Evolutionary conservation across 2,888 invertebrate genomes (phyloP).

Genomic region (Exephanes ischioxanthus): DNA sequence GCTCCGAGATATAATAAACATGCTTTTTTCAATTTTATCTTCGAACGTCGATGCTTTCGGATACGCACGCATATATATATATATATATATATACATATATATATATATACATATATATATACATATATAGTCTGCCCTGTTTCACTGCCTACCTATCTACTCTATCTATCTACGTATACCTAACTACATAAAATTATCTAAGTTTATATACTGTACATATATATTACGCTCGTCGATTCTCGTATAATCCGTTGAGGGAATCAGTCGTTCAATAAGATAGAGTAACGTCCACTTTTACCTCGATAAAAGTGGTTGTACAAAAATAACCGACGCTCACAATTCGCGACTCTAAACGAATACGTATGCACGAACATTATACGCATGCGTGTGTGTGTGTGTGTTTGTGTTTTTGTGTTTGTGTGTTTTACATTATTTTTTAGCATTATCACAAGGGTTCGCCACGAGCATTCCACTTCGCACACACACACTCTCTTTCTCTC

Average conservation of each 20-base stretch:
- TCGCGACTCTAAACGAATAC: slow-evolving; percentile 41
- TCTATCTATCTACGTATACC: slow-evolving; percentile 20
- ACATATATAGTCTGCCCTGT: slow-evolving; percentile 19
- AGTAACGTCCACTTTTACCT: slow-evolving; percentile 73
- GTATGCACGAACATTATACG: slow-evolving; percentile 55
- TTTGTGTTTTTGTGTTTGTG: slow-evolving; percentile 50
- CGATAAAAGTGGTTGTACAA: slow-evolving; percentile 76
- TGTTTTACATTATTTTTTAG: slow-evolving; percentile 53
- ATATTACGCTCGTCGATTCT: slow-evolving; percentile 63
- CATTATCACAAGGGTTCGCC: slow-evolving; percentile 56
- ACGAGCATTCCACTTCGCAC: slow-evolving; percentile 43
- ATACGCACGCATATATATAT: slow-evolving; percentile 22
- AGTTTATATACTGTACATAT: slow-evolving; percentile 39
- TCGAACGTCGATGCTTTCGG: slow-evolving; percentile 23
- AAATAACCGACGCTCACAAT: slow-evolving; percentile 71
- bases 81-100: background rate
- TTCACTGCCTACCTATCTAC: slow-evolving; percentile 45
- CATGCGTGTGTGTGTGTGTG: slow-evolving; percentile 60
- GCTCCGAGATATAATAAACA: slow-evolving; percentile 8
- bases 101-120: too few relatives aligned
- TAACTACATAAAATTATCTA: slow-evolving; percentile 28
- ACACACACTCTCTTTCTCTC: slow-evolving; percentile 36
- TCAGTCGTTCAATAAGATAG: slow-evolving; percentile 65
- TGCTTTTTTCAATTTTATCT: background rate
- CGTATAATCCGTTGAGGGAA: slow-evolving; percentile 53